Evolutionary conservation across 2,797 vertebrate species (phyloP).

Genomic region (Urophycis tenuis): DNA sequence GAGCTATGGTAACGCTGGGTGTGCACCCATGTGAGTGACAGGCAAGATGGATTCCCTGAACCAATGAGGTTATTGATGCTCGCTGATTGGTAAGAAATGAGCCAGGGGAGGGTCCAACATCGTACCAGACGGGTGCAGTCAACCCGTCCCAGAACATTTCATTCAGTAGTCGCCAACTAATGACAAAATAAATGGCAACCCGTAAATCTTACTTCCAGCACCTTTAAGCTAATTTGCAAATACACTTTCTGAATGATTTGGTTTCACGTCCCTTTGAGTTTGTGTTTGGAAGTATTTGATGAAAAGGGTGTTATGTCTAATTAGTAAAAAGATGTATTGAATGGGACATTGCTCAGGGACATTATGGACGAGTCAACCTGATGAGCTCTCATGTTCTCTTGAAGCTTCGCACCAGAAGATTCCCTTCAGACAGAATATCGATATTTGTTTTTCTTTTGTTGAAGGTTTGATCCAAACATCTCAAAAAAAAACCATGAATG

Average conservation of each 20-base stretch:
- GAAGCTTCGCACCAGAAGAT: neutral
- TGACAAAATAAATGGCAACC: neutral
- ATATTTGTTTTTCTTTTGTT: neutral
- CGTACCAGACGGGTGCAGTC: neutral
- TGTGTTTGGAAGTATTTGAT: neutral
- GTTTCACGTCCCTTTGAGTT: neutral
- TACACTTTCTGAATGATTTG: neutral
- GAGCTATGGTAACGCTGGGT: too few species aligned
- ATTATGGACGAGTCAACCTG: neutral
- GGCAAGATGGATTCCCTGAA: neutral
- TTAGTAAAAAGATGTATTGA: neutral
- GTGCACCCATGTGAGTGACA: neutral
- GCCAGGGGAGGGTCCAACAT: neutral
- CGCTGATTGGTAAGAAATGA: constrained; percentile 1
- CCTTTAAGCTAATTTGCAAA: neutral
- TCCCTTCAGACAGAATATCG: neutral
- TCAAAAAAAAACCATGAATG: neutral
- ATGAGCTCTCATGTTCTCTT: neutral
- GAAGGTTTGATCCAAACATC: neutral
- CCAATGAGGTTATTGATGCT: neutral
- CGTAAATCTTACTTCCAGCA: neutral
- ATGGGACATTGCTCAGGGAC: neutral
- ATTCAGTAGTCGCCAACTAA: neutral
- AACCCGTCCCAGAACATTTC: neutral
- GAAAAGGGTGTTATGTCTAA: neutral